A percentile compares a stretch with the other conserved stretches of the same genome.
Evolutionary conservation across 2,113 vertebrate genomes (phyloP).

Genomic region (Ammodytes marinus): DNA sequence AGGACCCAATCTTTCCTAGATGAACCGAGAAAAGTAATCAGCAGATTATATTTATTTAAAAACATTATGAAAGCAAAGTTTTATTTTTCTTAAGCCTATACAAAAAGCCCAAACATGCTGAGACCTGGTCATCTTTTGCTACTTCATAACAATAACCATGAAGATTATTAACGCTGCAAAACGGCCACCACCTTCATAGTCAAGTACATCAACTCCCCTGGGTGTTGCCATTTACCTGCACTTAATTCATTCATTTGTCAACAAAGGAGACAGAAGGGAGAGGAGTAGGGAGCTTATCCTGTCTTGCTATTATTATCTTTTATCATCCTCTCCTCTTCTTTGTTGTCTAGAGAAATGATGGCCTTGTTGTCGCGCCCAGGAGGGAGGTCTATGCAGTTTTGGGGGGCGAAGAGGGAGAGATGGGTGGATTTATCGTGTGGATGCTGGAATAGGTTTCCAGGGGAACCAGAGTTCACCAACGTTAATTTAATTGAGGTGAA

Average conservation of each 20-base stretch:
- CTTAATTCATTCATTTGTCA: constrained; percentile 26
- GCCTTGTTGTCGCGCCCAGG: constrained; percentile 18
- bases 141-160: neutral
- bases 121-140: too few species aligned
- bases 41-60: neutral
- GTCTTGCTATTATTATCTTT: neutral
- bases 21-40: neutral
- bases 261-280: neutral
- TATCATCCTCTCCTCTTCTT: neutral
- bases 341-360: neutral
- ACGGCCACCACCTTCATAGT: neutral
- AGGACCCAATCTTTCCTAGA: neutral
- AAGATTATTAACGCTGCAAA: constrained; percentile 10
- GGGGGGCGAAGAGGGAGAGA: neutral
- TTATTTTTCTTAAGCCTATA: neutral
- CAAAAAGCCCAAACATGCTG: too few species aligned
- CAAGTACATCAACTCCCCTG: neutral
- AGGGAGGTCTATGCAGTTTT: constrained; percentile 24
- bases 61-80: neutral
- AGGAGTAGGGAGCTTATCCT: neutral
- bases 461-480: constrained; percentile 41
- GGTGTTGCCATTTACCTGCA: neutral
- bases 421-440: neutral
- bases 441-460: constrained; percentile 44
- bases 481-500: constrained; percentile 26